Conservation (phyloP, 2,113 vertebrate species). For the Brachionichthys hirsutus region DNA sequence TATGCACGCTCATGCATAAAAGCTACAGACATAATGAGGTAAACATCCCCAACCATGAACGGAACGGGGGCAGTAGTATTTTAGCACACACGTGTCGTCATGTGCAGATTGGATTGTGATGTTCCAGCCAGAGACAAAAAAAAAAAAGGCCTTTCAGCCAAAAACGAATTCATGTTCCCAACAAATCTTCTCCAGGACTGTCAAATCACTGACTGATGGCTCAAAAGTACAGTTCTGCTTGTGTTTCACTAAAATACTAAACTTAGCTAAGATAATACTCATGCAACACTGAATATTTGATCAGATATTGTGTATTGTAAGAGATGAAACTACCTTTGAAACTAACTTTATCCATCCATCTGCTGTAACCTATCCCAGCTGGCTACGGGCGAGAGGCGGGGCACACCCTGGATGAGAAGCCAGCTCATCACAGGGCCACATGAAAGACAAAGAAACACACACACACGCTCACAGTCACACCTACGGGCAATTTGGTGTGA, state of each 20-base stretch:
- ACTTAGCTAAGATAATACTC: not conserved
- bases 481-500: too few relatives aligned
- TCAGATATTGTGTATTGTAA: too few relatives aligned
- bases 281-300: too few relatives aligned
- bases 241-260: not conserved
- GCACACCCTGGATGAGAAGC: too few relatives aligned
- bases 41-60: constrained; percentile 49
- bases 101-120: constrained; percentile 6
- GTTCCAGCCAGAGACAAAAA: not conserved
- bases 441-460: too few relatives aligned
- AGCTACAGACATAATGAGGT: constrained; percentile 53
- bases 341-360: too few relatives aligned
- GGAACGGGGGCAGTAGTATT: not conserved
- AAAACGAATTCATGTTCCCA: not conserved
- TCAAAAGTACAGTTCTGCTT: too few relatives aligned
- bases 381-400: too few relatives aligned
- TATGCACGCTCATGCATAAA: constrained; percentile 64
- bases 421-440: too few relatives aligned
- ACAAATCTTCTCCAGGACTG: not conserved
- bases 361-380: too few relatives aligned
- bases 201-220: not conserved
- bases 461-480: too few relatives aligned
- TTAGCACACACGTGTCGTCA: not conserved
- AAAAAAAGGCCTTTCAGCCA: not conserved
- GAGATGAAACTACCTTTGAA: too few relatives aligned